phyloP scores from a whole-genome alignment of 2,113 vertebrate genomes.

The Ardeotis arabs region DNA sequence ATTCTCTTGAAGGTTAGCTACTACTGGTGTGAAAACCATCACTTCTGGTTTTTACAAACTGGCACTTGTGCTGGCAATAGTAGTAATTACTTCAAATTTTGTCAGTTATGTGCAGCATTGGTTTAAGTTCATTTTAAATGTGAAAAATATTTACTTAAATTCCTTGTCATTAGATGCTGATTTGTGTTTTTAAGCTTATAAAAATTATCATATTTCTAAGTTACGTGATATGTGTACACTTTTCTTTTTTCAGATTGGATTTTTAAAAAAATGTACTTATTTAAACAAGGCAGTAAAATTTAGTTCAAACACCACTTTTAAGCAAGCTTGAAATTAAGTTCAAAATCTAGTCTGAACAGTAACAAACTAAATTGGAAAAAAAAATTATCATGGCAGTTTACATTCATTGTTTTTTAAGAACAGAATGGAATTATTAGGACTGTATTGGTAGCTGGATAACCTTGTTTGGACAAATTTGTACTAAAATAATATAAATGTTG shows the following conservation, averaged over 20 bases:
- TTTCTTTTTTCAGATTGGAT: not conserved
- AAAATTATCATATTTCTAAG: not conserved
- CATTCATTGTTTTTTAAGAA: not conserved
- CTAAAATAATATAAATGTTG: not conserved
- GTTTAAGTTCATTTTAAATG: not conserved
- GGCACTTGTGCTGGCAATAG: not conserved
- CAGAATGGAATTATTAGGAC: not conserved
- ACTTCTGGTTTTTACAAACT: not conserved
- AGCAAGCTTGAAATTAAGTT: not conserved
- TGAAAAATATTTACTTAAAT: not conserved
- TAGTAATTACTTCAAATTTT: not conserved
- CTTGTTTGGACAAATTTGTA: not conserved
- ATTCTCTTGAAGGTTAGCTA: not conserved
- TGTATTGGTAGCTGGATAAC: not conserved
- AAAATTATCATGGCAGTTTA: accelerated
- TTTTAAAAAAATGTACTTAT: accelerated
- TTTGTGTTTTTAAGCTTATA: not conserved
- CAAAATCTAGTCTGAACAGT: not conserved
- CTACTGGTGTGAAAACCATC: not conserved
- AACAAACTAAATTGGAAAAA: not conserved
- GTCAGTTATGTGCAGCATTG: not conserved
- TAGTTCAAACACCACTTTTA: not conserved
- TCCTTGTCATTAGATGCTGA: not conserved
- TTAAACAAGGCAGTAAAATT: not conserved
- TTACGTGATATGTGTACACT: not conserved